Evolutionary conservation across 2,888 invertebrate species (phyloP).

Genomic region (Microchrysa polita): DNA sequence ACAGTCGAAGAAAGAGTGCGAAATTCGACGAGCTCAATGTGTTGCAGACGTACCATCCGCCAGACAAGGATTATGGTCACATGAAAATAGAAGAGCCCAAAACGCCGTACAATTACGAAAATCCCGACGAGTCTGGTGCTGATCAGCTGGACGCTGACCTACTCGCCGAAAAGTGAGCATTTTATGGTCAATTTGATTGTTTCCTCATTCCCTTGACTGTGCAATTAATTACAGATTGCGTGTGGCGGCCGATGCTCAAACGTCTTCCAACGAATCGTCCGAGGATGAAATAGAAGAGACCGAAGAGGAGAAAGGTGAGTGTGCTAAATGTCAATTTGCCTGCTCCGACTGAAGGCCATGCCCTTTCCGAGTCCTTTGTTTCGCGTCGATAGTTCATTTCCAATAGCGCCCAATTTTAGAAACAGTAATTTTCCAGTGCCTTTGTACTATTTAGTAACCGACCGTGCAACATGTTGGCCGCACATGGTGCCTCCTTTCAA

Average conservation of each 20-base stretch:
- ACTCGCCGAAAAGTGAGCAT: constrained; percentile 78
- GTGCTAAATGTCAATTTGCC: neutral
- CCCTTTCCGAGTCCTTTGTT: constrained; percentile 1
- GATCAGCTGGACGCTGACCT: constrained; percentile 76
- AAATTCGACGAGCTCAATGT: constrained; percentile 99
- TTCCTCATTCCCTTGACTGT: neutral
- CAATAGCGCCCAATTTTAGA: neutral
- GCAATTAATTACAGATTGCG: constrained; percentile 56
- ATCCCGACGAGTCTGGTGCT: constrained; percentile 67
- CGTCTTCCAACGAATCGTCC: constrained; percentile 66
- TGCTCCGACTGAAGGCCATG: neutral
- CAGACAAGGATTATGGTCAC: constrained; percentile 98
- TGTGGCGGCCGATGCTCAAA: constrained; percentile 61
- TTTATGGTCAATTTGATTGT: neutral
- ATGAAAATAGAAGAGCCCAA: constrained; percentile 99
- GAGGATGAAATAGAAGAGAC: constrained; percentile 71
- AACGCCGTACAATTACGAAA: constrained; percentile 81
- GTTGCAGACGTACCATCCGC: constrained; percentile 95
- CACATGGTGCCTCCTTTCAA: constrained; percentile 7
- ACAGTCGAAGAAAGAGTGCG: constrained; percentile 69
- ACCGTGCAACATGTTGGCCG: too few species aligned
- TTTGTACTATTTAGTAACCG: too few species aligned
- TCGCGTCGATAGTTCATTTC: neutral
- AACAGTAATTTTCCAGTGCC: neutral
- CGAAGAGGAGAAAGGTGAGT: constrained; percentile 69